Evolutionary conservation across 37 sponge, comb jelly and placozoan genomes (phyloP).

Genomic region (Mnemiopsis leidyi): DNA sequence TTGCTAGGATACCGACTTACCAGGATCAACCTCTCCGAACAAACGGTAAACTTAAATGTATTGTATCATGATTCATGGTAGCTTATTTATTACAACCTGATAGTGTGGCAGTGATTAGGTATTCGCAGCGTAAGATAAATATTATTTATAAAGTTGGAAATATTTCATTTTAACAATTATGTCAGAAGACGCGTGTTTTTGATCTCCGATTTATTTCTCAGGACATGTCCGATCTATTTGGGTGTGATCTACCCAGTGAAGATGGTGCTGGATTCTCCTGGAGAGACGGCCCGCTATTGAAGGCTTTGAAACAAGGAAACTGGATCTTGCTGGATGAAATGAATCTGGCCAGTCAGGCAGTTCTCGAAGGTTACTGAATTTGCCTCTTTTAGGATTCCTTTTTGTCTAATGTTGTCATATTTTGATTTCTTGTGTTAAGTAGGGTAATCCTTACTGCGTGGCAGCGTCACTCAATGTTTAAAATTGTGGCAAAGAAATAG

Average conservation of each 20-base stretch:
- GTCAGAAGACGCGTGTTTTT: too few species aligned
- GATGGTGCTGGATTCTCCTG: constrained; percentile 79
- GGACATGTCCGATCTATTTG: constrained; percentile 97
- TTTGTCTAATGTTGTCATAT: too few species aligned
- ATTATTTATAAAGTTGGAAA: too few species aligned
- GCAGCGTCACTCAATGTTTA: too few species aligned
- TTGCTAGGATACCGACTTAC: constrained; percentile 75
- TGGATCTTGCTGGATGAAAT: constrained; percentile 98
- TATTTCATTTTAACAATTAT: too few species aligned
- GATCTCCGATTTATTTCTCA: constrained; percentile 46
- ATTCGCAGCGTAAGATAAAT: too few species aligned
- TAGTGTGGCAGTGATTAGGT: too few species aligned
- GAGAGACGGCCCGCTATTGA: constrained; percentile 96
- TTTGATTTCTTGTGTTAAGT: background rate
- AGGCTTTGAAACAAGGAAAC: constrained; percentile 82
- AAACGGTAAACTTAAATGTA: too few species aligned
- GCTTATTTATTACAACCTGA: too few species aligned
- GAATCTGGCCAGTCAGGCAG: constrained; percentile 97
- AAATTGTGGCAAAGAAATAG: background rate
- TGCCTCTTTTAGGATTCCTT: too few species aligned
- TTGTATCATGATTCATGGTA: too few species aligned
- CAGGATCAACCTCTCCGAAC: constrained; percentile 96
- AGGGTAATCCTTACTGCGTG: background rate
- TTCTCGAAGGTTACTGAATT: constrained; percentile 76
- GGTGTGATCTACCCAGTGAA: constrained; percentile 92